These are phyloP conservation scores for Machimus atricapillus DNA, from an alignment of 2,888 invertebrate species.

Conservation along the genomic window DNA sequence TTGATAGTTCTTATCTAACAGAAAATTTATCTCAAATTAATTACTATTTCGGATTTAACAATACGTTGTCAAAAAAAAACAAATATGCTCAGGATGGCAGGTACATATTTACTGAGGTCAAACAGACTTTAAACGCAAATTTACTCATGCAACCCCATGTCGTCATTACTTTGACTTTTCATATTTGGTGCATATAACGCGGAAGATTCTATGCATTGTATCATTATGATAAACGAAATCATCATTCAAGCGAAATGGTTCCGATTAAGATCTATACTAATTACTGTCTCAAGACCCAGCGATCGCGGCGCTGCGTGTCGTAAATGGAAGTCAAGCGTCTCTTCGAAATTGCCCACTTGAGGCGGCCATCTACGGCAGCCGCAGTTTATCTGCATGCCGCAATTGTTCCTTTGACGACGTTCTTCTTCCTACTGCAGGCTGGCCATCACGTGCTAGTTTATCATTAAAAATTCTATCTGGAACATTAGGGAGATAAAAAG, in stretches of 20 bases:
- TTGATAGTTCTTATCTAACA: no score
- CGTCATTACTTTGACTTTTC: neutral
- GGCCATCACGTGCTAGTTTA: conserved; percentile 52
- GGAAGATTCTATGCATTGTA: neutral
- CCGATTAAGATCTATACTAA: neutral
- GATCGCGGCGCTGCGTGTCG: neutral
- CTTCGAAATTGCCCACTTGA: neutral
- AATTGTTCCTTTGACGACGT: neutral
- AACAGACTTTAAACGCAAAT: neutral
- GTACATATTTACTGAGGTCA: neutral
- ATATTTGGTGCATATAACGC: neutral
- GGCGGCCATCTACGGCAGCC: neutral
- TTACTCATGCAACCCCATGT: neutral
- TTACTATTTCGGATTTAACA: neutral
- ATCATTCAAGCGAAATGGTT: neutral
- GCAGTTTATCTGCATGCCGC: neutral
- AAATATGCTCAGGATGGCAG: neutral
- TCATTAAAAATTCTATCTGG: conserved; percentile 54
- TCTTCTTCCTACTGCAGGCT: neutral
- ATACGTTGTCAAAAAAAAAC: neutral
- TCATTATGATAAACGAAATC: neutral
- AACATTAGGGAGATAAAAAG: conserved; percentile 49
- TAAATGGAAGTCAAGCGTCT: neutral
- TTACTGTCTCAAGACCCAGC: neutral
- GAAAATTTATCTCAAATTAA: no score